These are phyloP conservation scores for Iguana delicatissima DNA, from an alignment of 2,797 vertebrate genomes.

Conservation along the genomic window DNA sequence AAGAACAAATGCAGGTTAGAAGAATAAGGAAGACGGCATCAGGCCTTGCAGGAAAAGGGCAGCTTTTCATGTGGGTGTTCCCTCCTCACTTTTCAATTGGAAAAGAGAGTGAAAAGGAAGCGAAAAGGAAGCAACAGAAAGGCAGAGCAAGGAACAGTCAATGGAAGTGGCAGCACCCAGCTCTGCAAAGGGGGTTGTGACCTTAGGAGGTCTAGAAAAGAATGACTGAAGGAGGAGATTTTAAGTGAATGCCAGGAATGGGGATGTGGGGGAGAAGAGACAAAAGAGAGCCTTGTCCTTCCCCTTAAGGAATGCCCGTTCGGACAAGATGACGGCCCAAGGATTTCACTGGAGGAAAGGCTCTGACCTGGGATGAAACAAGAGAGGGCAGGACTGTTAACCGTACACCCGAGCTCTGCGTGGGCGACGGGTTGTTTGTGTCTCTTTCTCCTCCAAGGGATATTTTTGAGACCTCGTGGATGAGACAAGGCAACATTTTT, in stretches of 20 bases:
- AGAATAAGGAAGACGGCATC: background rate
- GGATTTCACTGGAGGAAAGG: background rate
- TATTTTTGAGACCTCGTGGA: constrained; percentile 30
- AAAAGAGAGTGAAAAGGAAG: background rate
- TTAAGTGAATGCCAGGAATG: constrained; percentile 12
- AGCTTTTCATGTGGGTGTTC: constrained; percentile 28
- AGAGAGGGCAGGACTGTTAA: background rate
- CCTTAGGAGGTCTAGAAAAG: background rate
- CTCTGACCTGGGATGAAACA: constrained; percentile 15
- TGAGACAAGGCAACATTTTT: background rate
- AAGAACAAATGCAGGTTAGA: background rate
- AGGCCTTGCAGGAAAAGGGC: constrained; percentile 1
- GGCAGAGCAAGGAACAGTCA: background rate
- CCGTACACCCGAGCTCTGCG: background rate
- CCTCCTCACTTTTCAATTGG: background rate
- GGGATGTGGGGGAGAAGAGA: constrained; percentile 3
- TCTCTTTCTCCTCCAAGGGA: constrained; percentile 21
- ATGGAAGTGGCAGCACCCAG: background rate
- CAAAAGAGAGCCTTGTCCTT: constrained; percentile 36
- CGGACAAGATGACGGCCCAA: background rate
- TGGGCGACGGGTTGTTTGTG: constrained; percentile 27
- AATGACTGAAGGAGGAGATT: background rate
- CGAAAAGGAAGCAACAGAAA: background rate
- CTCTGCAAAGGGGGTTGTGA: background rate
- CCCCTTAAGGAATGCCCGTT: background rate